Evolutionary conservation across 2,113 vertebrate species (phyloP).

Genomic region (Muscicapa adusta): DNA sequence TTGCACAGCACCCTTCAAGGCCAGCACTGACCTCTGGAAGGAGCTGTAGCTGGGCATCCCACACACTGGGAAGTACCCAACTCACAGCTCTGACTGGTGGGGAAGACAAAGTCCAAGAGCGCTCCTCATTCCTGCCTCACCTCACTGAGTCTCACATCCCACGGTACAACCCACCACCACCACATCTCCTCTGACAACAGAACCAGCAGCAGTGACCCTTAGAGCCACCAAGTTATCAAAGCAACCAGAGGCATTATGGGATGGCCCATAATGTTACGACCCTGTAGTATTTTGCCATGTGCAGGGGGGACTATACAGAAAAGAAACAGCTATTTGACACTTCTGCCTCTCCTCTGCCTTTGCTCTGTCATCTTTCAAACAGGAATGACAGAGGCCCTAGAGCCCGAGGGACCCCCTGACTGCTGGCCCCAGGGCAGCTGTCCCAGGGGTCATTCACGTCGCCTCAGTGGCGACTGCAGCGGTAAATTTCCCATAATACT

Average conservation of each 20-base stretch:
- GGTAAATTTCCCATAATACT: neutral
- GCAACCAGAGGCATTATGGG: neutral
- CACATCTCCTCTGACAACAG: neutral
- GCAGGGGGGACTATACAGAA: neutral
- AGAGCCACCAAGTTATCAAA: neutral
- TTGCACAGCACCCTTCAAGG: neutral
- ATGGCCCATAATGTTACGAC: neutral
- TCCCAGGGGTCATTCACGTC: neutral
- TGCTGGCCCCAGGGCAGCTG: neutral
- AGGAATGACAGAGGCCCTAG: neutral
- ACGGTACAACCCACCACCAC: neutral
- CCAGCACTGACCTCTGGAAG: neutral
- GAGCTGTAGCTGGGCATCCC: neutral
- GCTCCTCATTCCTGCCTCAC: neutral
- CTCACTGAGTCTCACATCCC: neutral
- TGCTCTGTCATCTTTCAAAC: neutral
- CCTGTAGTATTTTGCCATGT: neutral
- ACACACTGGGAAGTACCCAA: neutral
- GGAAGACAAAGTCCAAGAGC: neutral
- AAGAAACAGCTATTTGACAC: neutral
- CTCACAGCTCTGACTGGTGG: neutral
- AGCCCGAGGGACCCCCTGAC: too few species aligned
- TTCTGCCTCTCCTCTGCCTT: neutral
- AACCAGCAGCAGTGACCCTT: neutral
- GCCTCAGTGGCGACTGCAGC: accelerated